Conservation (phyloP, 2,113 vertebrate genomes). For the Leptobrachium ailaonicum region DNA sequence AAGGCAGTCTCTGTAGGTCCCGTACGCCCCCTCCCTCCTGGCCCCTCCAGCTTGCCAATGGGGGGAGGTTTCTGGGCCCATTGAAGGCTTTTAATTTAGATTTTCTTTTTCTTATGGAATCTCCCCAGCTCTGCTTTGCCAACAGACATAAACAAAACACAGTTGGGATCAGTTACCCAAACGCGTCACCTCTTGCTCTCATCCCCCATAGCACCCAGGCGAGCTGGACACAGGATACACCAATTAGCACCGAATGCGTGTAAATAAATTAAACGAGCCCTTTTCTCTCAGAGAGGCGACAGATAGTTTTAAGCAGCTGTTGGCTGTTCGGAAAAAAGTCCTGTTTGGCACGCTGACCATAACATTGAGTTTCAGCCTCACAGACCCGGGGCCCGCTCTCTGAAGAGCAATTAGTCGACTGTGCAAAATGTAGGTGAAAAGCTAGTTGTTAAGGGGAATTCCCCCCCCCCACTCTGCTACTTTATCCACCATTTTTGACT, state of each 20-base stretch:
- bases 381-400: neutral
- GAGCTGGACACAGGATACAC: slow-evolving; percentile 53
- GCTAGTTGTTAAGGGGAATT: no score
- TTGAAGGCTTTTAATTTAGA: slow-evolving; percentile 18
- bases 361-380: neutral
- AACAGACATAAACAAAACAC: slow-evolving; percentile 50
- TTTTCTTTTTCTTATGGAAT: slow-evolving; percentile 10
- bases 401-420: no score
- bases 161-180: slow-evolving; percentile 57
- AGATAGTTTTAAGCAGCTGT: slow-evolving; percentile 51
- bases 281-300: slow-evolving; percentile 28
- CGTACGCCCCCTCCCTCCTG: slow-evolving; percentile 28
- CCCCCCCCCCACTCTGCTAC: no score
- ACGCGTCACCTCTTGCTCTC: slow-evolving; percentile 54
- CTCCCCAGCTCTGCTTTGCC: slow-evolving; percentile 44
- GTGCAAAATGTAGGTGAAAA: no score
- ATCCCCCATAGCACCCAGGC: slow-evolving; percentile 42
- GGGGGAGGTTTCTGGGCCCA: neutral
- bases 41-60: slow-evolving; percentile 25
- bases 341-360: neutral
- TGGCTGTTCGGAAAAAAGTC: slow-evolving; percentile 29
- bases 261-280: slow-evolving; percentile 54
- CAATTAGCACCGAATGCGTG: slow-evolving; percentile 55
- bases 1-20: neutral
- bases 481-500: no score